Evolutionary conservation across 2,888 invertebrate species (phyloP), one percentile per base, ranked within the genome.

Genomic region (Microctonus hyperodae): DNA sequence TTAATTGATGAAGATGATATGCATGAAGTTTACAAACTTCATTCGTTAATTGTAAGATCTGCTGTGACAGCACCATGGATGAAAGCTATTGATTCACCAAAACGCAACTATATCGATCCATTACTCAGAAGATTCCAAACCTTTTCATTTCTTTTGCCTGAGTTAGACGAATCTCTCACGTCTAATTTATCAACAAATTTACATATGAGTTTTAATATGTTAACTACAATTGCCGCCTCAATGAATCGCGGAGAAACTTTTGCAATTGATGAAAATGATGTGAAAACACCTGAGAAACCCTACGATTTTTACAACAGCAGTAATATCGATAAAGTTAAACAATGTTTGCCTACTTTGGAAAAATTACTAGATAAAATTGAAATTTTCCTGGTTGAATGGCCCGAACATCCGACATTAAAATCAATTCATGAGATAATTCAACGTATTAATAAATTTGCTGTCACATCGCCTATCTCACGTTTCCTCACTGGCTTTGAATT

Each of bases 401-500:
- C 96, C 0, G 95, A 95, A 71, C 95, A 97, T 86, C 96, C 97
- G 0, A 92, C 93, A 0, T 84, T 98, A 40, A 88, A 89, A 78
- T 91, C 93, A 87, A 92, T 94, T 69, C 86, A 88, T 71, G 84
- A 86, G 6, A 89, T 94, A 67, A 88, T 91, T 2, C 86, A 90
- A 9, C 85, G 91, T 69, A 88, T 92, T 57, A 83, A 88, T 28
- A 83, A 84, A 20, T 94, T 98, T 81, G 88, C 94, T 0, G 87
- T 95, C 0, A 90, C 91, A 0, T 92, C 93, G 70, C 92, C 98
- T 0, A 85, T 98, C 3, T 92, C 95, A 68, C 90, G 96, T 72
- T 96, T 95, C 79, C 88, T 97, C 1, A 92, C 94, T 0, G 97
- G 97, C 0, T 86, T 98, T 62, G 98, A 99, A 83, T 86, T 97